Evolutionary conservation across 2,797 vertebrate genomes (phyloP).

Genomic region (Masticophis lateralis): DNA sequence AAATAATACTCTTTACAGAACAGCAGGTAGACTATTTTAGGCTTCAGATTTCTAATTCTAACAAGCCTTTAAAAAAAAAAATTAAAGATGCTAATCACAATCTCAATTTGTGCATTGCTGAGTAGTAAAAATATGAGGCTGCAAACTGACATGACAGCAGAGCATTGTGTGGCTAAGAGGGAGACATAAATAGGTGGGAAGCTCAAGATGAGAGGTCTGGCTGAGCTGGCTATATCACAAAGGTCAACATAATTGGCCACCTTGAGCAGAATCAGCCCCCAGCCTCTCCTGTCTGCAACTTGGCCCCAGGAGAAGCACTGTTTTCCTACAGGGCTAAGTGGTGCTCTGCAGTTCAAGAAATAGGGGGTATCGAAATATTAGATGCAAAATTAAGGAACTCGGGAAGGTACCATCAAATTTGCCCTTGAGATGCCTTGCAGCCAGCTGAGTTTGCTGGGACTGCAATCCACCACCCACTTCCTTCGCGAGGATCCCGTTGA

Average conservation of each 20-base stretch:
- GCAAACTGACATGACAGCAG: constrained; percentile 70
- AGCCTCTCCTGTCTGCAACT: constrained; percentile 62
- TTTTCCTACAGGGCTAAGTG: constrained; percentile 74
- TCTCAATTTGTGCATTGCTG: constrained; percentile 76
- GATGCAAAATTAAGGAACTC: constrained; percentile 65
- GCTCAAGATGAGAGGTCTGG: constrained; percentile 69
- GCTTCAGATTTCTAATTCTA: constrained; percentile 75
- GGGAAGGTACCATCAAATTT: constrained; percentile 66
- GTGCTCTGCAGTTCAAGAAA: constrained; percentile 66
- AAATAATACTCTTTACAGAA: constrained; percentile 80
- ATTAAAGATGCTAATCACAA: constrained; percentile 81
- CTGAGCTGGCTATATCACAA: constrained; percentile 72
- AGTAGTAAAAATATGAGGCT: constrained; percentile 75
- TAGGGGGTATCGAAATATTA: constrained; percentile 70
- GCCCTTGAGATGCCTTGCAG: constrained; percentile 60
- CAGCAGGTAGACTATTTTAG: constrained; percentile 81
- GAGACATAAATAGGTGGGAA: constrained; percentile 74
- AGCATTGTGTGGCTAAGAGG: constrained; percentile 63
- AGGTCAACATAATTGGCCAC: constrained; percentile 82
- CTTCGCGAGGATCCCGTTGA: constrained; percentile 6
- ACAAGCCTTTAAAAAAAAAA: constrained; percentile 69
- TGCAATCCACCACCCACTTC: constrained; percentile 42
- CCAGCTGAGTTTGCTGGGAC: constrained; percentile 38
- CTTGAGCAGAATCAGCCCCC: constrained; percentile 77
- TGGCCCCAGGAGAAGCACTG: constrained; percentile 68